phyloP scores from a whole-genome alignment of 1,140 invertebrate genomes.

The Popillia japonica region DNA sequence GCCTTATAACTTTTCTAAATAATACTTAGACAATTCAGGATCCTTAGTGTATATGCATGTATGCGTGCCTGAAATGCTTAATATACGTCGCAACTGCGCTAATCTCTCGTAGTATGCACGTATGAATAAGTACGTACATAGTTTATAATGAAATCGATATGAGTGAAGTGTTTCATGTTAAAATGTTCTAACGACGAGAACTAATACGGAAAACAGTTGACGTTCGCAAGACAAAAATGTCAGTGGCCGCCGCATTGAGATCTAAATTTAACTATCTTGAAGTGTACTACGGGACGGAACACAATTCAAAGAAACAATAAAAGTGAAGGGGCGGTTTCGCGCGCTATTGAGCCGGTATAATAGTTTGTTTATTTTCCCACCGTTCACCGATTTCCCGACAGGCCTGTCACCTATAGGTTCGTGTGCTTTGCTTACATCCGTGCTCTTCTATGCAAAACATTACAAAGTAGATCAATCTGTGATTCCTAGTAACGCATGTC shows the following conservation, averaged over 20 bases:
- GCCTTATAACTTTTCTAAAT: background rate
- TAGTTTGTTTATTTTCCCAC: conserved; percentile 61
- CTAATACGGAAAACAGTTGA: background rate
- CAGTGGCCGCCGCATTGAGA: background rate
- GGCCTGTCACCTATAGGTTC: conserved; percentile 55
- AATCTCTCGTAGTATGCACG: conserved; percentile 21
- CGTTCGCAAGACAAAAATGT: background rate
- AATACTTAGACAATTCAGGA: background rate
- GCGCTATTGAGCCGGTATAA: conserved; percentile 57
- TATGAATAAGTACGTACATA: background rate
- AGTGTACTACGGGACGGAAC: conserved; percentile 8
- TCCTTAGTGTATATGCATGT: background rate
- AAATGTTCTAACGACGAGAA: background rate
- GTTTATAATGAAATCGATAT: conserved; percentile 2
- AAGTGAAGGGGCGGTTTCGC: conserved; percentile 53
- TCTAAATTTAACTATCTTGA: conserved; percentile 26
- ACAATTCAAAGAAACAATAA: conserved; percentile 35
- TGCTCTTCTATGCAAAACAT: conserved; percentile 59
- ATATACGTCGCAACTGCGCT: background rate
- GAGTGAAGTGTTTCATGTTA: background rate
- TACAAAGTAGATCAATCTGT: conserved; percentile 61
- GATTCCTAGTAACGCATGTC: conserved; percentile 55
- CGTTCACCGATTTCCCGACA: conserved; percentile 57
- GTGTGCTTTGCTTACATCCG: conserved; percentile 56
- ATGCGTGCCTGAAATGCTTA: background rate